Base-by-base conservation (phyloP, 2,888 invertebrate genomes). In the Pardosa pseudoannulata region DNA sequence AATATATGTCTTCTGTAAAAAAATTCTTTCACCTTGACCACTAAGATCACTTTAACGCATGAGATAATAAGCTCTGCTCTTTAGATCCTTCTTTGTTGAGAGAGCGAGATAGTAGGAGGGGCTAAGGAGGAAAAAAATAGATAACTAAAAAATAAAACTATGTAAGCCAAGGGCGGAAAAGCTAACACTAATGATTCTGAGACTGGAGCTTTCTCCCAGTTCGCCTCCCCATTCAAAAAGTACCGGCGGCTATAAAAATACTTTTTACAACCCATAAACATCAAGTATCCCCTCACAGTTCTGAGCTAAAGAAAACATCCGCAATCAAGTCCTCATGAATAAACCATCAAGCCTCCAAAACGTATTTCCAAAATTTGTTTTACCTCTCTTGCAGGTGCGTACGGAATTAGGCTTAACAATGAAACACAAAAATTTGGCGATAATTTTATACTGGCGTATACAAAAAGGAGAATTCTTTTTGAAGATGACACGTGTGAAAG, bases 251-350 rank as follows among this genome's bases (percentile, higher is more conserved):
- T 32, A 71, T 82, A 82, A 82, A 82, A 74, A 62, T 75, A 46
- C 82, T 64, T 82, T 79, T 82, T 82, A 82, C 71, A 70, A 46
- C 82, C 82, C 82, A 82, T 82, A 82, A 82, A 82, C 70, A 75
- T 76, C 82, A 82, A 81, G 81, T 31, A 46, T 23, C 19, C 27
- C 70, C 39, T 23, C 41, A 29, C 31, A n/a, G n/a, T 41, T 32
- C 39, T 7, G 19, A 29, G 31, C 67, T 11, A 19, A 62, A 29
- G 75, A 64, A 46, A 71, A 56, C 68, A 75, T 75, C 74, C 62
- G 74, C 68, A 68, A 81, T 81, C 81, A 68, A 75, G 62, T 11
- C 32, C 64, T 75, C 82, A 82, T 82, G 82, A 82, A 82, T 82
- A 82, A 82, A 82, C 75, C 82, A 82, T 82, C 64, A 64, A 46